Base-by-base conservation (phyloP, 2,888 invertebrate genomes). In the Oxycera nigricornis region DNA sequence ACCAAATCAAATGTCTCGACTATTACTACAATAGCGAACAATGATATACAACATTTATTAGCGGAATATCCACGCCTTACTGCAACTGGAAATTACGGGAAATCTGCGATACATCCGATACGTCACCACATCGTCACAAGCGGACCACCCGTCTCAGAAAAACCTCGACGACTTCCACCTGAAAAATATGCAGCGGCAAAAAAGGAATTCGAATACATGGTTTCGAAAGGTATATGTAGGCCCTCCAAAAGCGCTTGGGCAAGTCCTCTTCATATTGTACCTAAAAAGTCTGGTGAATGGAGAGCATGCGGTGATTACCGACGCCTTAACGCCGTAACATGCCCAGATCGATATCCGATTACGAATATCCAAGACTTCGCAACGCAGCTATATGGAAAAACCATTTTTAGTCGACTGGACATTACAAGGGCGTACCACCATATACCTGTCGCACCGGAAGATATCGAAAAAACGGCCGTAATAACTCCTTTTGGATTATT, bases 291-390 rank as follows among this genome's bases (percentile, higher is more conserved):
- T 7, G 3, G 46, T 3, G 46, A 11, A 46, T 46, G 46, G 46
- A 46, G 46, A 46, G 46, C 3, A 11, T 46, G 46, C 46, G 46
- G 46, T 7, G 46, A 46, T 11, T 46, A 46, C 46, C 11, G 46
- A 11, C 4, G 46, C 3, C 14, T 46, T 2, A 46, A 46, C 11
- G 14, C 14, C 2, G 14, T 46, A 3, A 17, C 46, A 3, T 46
- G 4, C 14, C 46, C 46, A 7, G 46, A 46, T 7, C 46, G 46
- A 17, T 46, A 46, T 17, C 46, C 46, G 11, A 35, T 82, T 1
- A 79, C 81, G 0, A 79, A 81, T 31, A 78, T 84, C 1, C 79
- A 81, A 4, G 82, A 83, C 62, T 78, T 80, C 55, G 22, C 77
- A 2, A 62, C 76, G 4, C 55, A 75, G 2, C 70, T 83, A 1